Base-by-base conservation (phyloP, 2,113 vertebrate genomes). In the Dascyllus trimaculatus region DNA sequence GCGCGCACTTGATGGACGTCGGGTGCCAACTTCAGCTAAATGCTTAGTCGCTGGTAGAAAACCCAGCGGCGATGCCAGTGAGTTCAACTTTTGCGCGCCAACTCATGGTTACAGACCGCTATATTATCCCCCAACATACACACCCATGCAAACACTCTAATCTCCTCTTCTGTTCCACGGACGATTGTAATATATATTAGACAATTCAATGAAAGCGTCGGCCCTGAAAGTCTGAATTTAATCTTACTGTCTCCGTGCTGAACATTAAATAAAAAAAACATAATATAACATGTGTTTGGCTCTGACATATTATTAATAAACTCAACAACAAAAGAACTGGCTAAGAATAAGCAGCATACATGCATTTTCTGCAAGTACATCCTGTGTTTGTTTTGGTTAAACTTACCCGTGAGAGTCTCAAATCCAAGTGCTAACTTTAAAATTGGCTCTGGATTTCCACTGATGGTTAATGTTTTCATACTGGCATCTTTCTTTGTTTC, bases 311-410 rank as follows among this genome's bases (percentile, higher is more conserved):
- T 77, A 85, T 75, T 85, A 88, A 80, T 89, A 82, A 84, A 88
- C 71, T 80, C 66, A 35, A 58, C 58, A 84, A 84, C 63, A 85
- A 81, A 87, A 85, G 78, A 88, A 71, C 69, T 80, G 82, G 73
- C 82, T 79, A n/a, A 72, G 64, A 84, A 67, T 32, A 52, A 87
- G 84, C 52, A 85, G 79, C 81, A 80, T 78, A 80, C 84, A 82
- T 80, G 80, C 81, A 59, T 74, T 86, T 72, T 87, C 82, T 87
- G 67, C 26, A 29, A 88, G 85, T 82, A 85, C 87, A 86, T 86
- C 82, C 91, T 89, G 87, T 89, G 88, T 91, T 91, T 93, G 83
- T 90, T 93, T 91, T 91, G 73, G 64, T 90, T 90, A 89, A 93
- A 91, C 81, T 88, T 85, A 91, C 82, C 78, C 87, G 78, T 71